phyloP scores from a whole-genome alignment of 2,888 invertebrate genomes.

The Nomada ferruginata region DNA sequence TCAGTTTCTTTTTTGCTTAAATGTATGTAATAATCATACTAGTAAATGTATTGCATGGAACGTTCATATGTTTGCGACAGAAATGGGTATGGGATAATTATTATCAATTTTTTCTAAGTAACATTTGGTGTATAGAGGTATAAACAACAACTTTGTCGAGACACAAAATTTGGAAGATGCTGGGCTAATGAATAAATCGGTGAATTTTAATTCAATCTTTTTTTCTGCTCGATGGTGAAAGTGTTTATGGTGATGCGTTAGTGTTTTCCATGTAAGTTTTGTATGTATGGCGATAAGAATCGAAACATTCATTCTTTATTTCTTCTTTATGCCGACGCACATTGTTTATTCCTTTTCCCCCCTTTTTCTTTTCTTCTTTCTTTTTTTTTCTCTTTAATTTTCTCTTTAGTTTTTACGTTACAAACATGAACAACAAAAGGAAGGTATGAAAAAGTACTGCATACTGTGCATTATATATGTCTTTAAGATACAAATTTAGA shows the following conservation, averaged over 20 bases:
- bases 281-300: slow-evolving; percentile 64
- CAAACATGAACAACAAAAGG: background rate
- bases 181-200: background rate
- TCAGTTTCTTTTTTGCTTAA: slow-evolving; percentile 45
- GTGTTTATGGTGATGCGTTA: slow-evolving; percentile 33
- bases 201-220: slow-evolving; percentile 14
- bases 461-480: slow-evolving; percentile 59
- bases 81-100: slow-evolving; percentile 35
- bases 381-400: slow-evolving; percentile 2
- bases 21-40: slow-evolving; percentile 53
- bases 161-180: slow-evolving; percentile 13
- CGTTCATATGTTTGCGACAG: slow-evolving; percentile 47
- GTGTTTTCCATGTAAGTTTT: slow-evolving; percentile 73
- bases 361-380: slow-evolving; percentile 34
- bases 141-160: slow-evolving; percentile 9
- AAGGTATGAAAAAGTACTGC: slow-evolving; percentile 53
- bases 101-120: slow-evolving; percentile 18
- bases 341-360: slow-evolving; percentile 36
- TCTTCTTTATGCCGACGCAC: slow-evolving; percentile 56
- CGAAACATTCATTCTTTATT: slow-evolving; percentile 51
- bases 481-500: slow-evolving; percentile 75
- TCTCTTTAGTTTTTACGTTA: slow-evolving; percentile 10
- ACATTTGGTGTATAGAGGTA: slow-evolving; percentile 44
- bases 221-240: slow-evolving; percentile 18
- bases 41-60: slow-evolving; percentile 54